Percentiles rank a stretch among this genome's conserved stretches.
Evolutionary conservation across 64 coral and sea anemone genomes (phyloP).

Genomic region (Pocillopora verrucosa): DNA sequence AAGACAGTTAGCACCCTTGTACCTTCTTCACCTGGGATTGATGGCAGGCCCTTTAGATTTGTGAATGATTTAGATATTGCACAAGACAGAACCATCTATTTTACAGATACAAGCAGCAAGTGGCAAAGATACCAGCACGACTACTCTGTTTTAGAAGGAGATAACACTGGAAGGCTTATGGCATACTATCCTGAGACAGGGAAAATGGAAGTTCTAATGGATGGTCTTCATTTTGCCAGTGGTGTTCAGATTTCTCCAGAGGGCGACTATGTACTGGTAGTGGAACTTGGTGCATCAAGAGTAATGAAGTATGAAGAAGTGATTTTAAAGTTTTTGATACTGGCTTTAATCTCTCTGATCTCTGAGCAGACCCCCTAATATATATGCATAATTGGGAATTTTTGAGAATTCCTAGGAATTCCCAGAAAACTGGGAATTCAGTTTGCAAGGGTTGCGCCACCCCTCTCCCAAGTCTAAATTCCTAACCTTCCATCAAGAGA

Average conservation of each 20-base stretch:
- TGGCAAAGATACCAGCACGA: slow-evolving; percentile 68
- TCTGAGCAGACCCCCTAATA: neutral
- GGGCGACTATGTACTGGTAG: slow-evolving; percentile 74
- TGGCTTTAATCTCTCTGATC: neutral
- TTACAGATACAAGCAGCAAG: slow-evolving; percentile 82
- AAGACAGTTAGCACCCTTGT: slow-evolving; percentile 74
- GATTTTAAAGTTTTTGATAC: neutral
- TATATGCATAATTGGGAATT: too few species aligned
- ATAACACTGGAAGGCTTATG: slow-evolving; percentile 63
- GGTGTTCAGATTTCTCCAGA: slow-evolving; percentile 89
- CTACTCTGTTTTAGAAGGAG: slow-evolving; percentile 59
- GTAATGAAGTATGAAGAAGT: slow-evolving; percentile 69
- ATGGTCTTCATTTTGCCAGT: slow-evolving; percentile 84
- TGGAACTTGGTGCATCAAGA: slow-evolving; percentile 47
- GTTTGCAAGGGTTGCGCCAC: too few species aligned
- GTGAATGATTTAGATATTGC: slow-evolving; percentile 86
- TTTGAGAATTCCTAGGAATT: too few species aligned
- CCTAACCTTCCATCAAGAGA: too few species aligned
- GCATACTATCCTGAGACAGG: slow-evolving; percentile 84
- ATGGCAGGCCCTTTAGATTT: slow-evolving; percentile 73
- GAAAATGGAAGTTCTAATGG: slow-evolving; percentile 72
- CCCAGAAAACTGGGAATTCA: too few species aligned
- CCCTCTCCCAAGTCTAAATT: too few species aligned
- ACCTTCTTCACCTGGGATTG: slow-evolving; percentile 58
- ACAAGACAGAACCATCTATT: slow-evolving; percentile 90